A percentile compares a stretch with the other conserved stretches of the same genome.
These are phyloP conservation scores for Portunus trituberculatus DNA, from an alignment of 1,140 invertebrate species.

Conservation along the genomic window DNA sequence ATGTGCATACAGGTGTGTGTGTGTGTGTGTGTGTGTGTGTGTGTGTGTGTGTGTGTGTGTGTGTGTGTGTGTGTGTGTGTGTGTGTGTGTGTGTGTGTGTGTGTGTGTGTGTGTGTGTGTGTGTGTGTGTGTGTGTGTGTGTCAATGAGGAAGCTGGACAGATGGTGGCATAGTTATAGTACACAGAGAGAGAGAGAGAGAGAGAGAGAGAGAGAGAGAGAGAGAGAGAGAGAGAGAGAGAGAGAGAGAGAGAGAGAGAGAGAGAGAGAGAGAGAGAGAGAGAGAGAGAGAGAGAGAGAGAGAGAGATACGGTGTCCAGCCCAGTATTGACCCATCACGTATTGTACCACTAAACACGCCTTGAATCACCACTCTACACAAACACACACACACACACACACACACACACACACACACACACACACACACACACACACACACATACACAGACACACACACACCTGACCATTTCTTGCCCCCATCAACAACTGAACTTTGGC, in stretches of 20 bases:
- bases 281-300: slow-evolving; percentile 16
- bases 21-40: background rate
- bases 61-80: slow-evolving; percentile 11
- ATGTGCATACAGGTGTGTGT: too few species aligned
- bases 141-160: background rate
- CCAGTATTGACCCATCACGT: background rate
- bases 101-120: slow-evolving; percentile 21
- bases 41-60: slow-evolving; percentile 11
- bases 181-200: too few species aligned
- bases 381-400: background rate
- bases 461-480: background rate
- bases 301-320: background rate
- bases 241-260: slow-evolving; percentile 16
- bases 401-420: background rate
- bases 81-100: background rate
- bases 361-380: background rate
- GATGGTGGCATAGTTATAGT: too few species aligned
- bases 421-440: slow-evolving; percentile 13
- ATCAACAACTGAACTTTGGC: background rate
- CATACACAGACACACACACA: background rate
- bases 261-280: background rate
- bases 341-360: background rate
- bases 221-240: background rate
- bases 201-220: too few species aligned
- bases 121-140: background rate